Conservation (phyloP, 2,888 invertebrate species). For the Girardia tigrina region DNA sequence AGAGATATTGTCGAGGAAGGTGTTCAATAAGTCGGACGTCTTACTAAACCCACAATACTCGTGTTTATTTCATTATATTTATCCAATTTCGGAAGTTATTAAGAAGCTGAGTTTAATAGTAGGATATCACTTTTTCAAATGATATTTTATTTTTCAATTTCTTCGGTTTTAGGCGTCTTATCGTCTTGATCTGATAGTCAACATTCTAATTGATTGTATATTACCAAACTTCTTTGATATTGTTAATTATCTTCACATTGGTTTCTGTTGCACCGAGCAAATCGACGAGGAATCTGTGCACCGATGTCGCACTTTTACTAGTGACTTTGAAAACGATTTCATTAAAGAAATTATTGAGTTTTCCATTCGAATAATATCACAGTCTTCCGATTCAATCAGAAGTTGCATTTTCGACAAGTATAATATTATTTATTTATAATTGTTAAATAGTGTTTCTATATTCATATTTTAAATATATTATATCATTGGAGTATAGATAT, state of each 20-base stretch:
- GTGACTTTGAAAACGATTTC: not conserved
- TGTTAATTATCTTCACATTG: not conserved
- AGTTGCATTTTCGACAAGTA: not conserved
- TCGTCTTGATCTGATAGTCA: not conserved
- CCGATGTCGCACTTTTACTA: not conserved
- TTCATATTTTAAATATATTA: no score
- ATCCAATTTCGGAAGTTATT: not conserved
- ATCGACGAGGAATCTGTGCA: not conserved
- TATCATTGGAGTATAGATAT: no score
- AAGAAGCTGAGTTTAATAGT: not conserved
- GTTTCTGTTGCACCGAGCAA: not conserved
- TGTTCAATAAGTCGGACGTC: not conserved
- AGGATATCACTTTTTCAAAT: not conserved
- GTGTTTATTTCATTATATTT: constrained; percentile 12
- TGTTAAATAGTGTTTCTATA: no score
- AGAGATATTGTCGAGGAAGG: not conserved
- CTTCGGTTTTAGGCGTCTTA: not conserved
- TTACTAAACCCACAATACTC: not conserved
- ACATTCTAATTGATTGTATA: not conserved
- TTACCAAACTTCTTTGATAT: not conserved
- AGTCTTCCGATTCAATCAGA: not conserved
- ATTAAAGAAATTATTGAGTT: not conserved
- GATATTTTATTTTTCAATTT: not conserved
- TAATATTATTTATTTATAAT: no score
- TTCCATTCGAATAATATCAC: not conserved